Evolutionary conservation across 2,888 invertebrate species (phyloP).

Genomic region (Apamea sordens): DNA sequence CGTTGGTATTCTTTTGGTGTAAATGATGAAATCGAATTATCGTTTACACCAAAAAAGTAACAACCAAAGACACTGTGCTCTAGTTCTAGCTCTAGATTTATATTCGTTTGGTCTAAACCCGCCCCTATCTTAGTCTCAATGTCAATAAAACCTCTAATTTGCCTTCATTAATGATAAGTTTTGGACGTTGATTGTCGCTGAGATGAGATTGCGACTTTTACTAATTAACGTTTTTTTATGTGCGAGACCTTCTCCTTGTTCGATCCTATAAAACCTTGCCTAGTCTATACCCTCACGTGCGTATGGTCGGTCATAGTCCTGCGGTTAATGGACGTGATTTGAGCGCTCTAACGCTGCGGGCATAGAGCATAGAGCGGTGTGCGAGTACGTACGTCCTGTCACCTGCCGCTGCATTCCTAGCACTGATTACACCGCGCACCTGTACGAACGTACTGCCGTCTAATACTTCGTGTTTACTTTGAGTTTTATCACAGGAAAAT

Average conservation of each 20-base stretch:
- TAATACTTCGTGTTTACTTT: slow-evolving; percentile 72
- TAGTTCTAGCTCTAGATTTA: no score
- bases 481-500: slow-evolving; percentile 74
- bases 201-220: neutral
- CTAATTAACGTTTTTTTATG: neutral
- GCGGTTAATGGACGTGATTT: slow-evolving; percentile 89
- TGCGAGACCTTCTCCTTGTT: neutral
- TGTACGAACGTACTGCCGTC: slow-evolving; percentile 67
- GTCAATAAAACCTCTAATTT: neutral
- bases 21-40: no score
- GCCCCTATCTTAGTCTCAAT: no score
- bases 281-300: slow-evolving; percentile 66
- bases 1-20: no score
- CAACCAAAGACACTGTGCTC: no score
- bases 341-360: slow-evolving; percentile 83
- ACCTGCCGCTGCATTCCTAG: slow-evolving; percentile 87
- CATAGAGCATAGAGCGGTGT: slow-evolving; percentile 70
- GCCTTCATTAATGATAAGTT: neutral
- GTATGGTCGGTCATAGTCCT: slow-evolving; percentile 88
- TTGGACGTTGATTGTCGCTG: neutral
- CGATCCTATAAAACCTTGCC: slow-evolving; percentile 7
- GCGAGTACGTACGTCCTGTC: slow-evolving; percentile 79
- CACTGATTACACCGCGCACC: slow-evolving; percentile 87
- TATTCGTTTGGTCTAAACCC: no score
- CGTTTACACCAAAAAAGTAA: no score